Evolutionary conservation across 1,140 invertebrate genomes (phyloP).

Genomic region (Drosophila gunungcola): DNA sequence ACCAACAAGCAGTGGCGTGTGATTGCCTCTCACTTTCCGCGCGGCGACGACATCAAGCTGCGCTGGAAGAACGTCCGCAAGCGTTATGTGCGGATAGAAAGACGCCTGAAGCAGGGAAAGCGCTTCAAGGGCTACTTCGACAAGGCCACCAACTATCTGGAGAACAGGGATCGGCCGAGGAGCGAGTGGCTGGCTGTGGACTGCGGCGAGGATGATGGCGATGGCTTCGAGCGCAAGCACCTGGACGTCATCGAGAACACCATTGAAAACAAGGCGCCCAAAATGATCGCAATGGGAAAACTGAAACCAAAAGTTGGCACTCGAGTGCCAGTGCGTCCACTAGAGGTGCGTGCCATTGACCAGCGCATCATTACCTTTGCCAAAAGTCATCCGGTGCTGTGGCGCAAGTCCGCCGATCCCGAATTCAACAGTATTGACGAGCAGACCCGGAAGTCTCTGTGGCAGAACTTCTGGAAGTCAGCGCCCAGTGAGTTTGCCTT

Average conservation of each 20-base stretch:
- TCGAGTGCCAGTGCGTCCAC: conserved; percentile 41
- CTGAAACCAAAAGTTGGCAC: conserved; percentile 8
- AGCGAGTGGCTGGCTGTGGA: conserved; percentile 68
- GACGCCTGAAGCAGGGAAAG: conserved; percentile 67
- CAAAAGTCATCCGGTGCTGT: conserved; percentile 79
- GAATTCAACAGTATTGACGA: conserved; percentile 77
- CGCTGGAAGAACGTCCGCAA: conserved; percentile 82
- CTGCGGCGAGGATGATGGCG: conserved; percentile 76
- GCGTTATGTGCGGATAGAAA: conserved; percentile 74
- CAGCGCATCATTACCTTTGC: conserved; percentile 79
- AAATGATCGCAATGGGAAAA: not conserved
- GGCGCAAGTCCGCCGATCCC: conserved; percentile 74
- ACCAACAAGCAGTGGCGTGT: conserved; percentile 76
- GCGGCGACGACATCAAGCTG: conserved; percentile 72
- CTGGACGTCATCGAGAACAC: conserved; percentile 73
- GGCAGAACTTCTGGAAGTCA: conserved; percentile 73
- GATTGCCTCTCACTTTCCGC: conserved; percentile 73
- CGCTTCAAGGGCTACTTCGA: conserved; percentile 83
- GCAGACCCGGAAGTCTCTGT: conserved; percentile 69
- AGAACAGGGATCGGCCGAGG: conserved; percentile 65
- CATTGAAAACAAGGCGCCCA: conserved; percentile 37
- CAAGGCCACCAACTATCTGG: conserved; percentile 79
- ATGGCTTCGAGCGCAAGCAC: conserved; percentile 67
- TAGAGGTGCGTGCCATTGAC: conserved; percentile 70
- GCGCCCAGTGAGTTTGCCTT: conserved; percentile 51